A percentile compares a stretch with the other conserved stretches of the same genome.
These are phyloP conservation scores for Osmerus eperlanus DNA, from an alignment of 2,113 vertebrate genomes.

Conservation along the genomic window DNA sequence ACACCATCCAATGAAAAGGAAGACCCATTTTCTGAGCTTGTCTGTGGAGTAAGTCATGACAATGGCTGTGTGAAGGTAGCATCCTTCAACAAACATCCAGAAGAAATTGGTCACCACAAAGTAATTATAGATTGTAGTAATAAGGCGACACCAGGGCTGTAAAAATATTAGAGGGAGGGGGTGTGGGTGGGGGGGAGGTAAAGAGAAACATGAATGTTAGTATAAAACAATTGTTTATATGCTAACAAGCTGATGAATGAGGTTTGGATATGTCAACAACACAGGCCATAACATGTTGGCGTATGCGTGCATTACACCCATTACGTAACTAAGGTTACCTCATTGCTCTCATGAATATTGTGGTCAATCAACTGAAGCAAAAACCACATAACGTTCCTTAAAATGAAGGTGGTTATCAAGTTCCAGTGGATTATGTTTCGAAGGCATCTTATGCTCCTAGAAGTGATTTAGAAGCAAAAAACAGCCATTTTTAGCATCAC, in stretches of 20 bases:
- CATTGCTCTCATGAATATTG: conserved; percentile 91
- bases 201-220: neutral
- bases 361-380: conserved; percentile 94
- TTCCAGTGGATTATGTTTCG: conserved; percentile 99
- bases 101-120: conserved; percentile 99
- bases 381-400: conserved; percentile 94
- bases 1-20: conserved; percentile 99
- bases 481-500: neutral
- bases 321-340: conserved; percentile 70
- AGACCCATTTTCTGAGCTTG: conserved; percentile 91
- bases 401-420: conserved; percentile 93
- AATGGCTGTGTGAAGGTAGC: conserved; percentile 95
- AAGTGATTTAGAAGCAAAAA: neutral
- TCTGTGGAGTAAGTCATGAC: conserved; percentile 99
- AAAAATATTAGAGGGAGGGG: conserved; percentile 16
- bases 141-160: conserved; percentile 93
- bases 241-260: no score
- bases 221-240: neutral
- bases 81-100: conserved; percentile 99
- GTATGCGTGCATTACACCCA: neutral
- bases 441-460: conserved; percentile 93
- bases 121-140: conserved; percentile 96
- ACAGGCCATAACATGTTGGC: neutral
- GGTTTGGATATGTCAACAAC: no score
- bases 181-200: no score